Evolutionary conservation across 2,113 vertebrate genomes (phyloP).

Genomic region (Gadus chalcogrammus): DNA sequence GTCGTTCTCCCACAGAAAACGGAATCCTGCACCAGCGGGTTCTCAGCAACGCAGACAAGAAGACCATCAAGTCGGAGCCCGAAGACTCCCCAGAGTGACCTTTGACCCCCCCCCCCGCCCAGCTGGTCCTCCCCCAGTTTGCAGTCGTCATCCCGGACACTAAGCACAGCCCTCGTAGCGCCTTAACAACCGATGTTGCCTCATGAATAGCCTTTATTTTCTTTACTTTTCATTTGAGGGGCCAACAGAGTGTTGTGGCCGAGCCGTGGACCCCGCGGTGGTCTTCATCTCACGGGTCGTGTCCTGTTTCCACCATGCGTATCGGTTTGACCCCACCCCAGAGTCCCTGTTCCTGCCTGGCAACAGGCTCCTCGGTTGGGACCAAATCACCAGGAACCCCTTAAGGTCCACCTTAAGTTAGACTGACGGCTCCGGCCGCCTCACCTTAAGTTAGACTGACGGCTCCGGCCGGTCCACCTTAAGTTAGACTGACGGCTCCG

Average conservation of each 20-base stretch:
- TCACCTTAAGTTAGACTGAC: too few species aligned
- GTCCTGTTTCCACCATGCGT: slow-evolving; percentile 34
- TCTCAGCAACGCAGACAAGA: slow-evolving; percentile 81
- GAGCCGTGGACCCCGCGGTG: slow-evolving; percentile 65
- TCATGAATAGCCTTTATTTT: slow-evolving; percentile 79
- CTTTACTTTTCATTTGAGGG: slow-evolving; percentile 48
- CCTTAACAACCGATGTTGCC: slow-evolving; percentile 99
- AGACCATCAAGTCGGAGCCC: slow-evolving; percentile 92
- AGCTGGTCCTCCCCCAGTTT: slow-evolving; percentile 65
- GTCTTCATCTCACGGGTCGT: slow-evolving; percentile 33
- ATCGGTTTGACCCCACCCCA: slow-evolving; percentile 42
- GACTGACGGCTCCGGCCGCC: too few species aligned
- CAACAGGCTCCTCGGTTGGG: slow-evolving; percentile 10
- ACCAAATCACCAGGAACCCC: too few species aligned
- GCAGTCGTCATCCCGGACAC: slow-evolving; percentile 72
- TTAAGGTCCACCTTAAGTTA: too few species aligned
- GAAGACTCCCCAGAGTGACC: slow-evolving; percentile 94
- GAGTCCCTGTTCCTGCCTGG: slow-evolving; percentile 20
- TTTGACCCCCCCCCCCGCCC: slow-evolving; percentile 3
- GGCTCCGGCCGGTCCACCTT: too few species aligned
- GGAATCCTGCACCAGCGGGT: slow-evolving; percentile 82
- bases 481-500: too few species aligned
- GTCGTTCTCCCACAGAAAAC: slow-evolving; percentile 72
- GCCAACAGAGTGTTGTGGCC: slow-evolving; percentile 63
- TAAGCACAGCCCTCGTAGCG: slow-evolving; percentile 82